Conservation (phyloP, 2,797 vertebrate genomes). For the Danio kyathit region DNA sequence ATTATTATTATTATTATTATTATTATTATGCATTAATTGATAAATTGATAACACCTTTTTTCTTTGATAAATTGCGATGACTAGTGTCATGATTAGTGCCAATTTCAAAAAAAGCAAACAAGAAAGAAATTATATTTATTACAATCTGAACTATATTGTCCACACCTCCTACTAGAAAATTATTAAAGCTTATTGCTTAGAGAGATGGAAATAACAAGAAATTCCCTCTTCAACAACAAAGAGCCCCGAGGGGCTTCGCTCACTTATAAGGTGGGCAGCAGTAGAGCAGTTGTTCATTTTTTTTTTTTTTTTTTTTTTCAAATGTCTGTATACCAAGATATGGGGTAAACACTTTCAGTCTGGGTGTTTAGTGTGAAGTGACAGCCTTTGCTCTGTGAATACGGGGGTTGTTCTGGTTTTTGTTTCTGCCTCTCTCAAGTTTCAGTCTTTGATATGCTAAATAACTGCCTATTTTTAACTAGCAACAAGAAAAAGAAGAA, state of each 20-base stretch:
- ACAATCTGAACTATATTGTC: background rate
- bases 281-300: slow-evolving; percentile 21
- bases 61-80: background rate
- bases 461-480: slow-evolving; percentile 62
- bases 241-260: background rate
- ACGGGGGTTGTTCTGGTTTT: slow-evolving; percentile 45
- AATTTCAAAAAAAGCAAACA: no score
- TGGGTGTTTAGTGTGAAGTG: slow-evolving; percentile 53
- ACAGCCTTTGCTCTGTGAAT: slow-evolving; percentile 58
- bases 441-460: slow-evolving; percentile 64
- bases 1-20: no score
- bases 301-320: background rate
- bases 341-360: slow-evolving; percentile 22
- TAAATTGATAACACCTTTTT: no score
- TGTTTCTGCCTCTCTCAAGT: slow-evolving; percentile 54
- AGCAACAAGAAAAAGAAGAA: slow-evolving; percentile 26
- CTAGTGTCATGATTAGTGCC: background rate
- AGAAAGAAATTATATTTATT: slow-evolving; percentile 7
- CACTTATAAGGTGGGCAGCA: slow-evolving; percentile 16
- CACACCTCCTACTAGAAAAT: slow-evolving; percentile 32
- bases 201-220: slow-evolving; percentile 36
- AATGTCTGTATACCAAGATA: background rate
- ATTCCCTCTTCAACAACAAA: slow-evolving; percentile 35
- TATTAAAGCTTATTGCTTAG: slow-evolving; percentile 34
- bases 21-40: no score